Base-by-base conservation (phyloP, 1,140 invertebrate genomes). In the Geopemphigus sp. region DNA sequence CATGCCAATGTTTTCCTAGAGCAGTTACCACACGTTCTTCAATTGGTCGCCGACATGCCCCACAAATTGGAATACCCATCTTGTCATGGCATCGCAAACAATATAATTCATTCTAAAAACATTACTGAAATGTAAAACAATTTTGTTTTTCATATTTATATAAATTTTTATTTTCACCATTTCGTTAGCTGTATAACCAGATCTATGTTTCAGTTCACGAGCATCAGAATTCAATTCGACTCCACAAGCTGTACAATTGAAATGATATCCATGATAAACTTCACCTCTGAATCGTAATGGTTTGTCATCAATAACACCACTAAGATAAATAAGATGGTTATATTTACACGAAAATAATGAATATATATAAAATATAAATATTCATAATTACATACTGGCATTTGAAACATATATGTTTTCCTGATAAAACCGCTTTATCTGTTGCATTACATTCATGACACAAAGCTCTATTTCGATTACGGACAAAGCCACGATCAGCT, bases 1-100 rank as follows among this genome's bases (percentile, higher is more conserved):
- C 97, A 87, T 99, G 98, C 97, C 97, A 99, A 84, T 99, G 95
- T 87, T 99, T 99, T 8, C 97, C 96, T n/a, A 98, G 86, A 22
- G 97, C 97, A 29, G 96, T 98, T 10, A 98, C 95, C 19, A 98
- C 95, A 64, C 97, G 88, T 85, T 98, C 97, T 86, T 98, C 96
- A 82, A 98, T 97, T 1, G 96, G 96, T 24, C 96, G 90, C 32
- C 97, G 91, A 86, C 97, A 99, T 68, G 97, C 97, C 50, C 97
- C 97, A 86, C 97, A 99, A 83, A 99, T 99, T 24, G 93, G 94
- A 66, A 95, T 93, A 26, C 98, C 98, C 97, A 99, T 99, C 88
- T 99, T 99, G 85, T 99, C 98, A 86, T 99, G 97, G 84, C 98
- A 99, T 81, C 97, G 90, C 39, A 99, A 88, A 85, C 98, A 99